Percentiles rank a stretch among this genome's conserved stretches.
Evolutionary conservation across 2,797 vertebrate species (phyloP).

Genomic region (Sebastes alutus): DNA sequence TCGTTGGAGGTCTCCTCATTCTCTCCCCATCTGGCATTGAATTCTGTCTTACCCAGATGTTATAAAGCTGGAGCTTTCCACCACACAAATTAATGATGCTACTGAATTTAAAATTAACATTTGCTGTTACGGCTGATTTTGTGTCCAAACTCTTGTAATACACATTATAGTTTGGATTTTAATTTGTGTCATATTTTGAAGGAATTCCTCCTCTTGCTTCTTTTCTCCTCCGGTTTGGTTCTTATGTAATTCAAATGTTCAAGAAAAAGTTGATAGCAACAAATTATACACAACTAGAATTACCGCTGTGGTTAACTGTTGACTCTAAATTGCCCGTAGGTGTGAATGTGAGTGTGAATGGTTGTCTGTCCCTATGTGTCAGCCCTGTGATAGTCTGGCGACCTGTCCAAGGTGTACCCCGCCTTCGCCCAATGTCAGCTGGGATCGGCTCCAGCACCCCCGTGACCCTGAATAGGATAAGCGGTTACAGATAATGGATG

Average conservation of each 20-base stretch:
- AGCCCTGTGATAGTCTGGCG: too few relatives aligned
- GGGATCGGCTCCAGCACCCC: too few relatives aligned
- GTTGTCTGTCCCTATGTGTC: too few relatives aligned
- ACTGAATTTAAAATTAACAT: neutral
- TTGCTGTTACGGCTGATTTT: rapidly evolving
- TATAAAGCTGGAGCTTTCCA: neutral
- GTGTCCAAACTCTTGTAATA: neutral
- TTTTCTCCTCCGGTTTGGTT: neutral
- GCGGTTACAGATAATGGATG: too few relatives aligned
- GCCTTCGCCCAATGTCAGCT: too few relatives aligned
- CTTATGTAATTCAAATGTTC: neutral
- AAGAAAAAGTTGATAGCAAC: neutral
- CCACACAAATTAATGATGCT: neutral
- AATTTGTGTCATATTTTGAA: neutral
- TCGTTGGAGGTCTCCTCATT: neutral
- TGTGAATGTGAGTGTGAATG: too few relatives aligned
- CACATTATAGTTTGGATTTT: neutral
- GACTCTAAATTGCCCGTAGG: too few relatives aligned
- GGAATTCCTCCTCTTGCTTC: neutral
- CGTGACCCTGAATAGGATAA: too few relatives aligned
- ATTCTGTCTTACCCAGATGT: neutral
- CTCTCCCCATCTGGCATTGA: neutral
- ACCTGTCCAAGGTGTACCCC: too few relatives aligned
- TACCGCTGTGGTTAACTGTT: too few relatives aligned
- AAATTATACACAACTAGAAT: too few relatives aligned